Conservation (phyloP, 2,797 vertebrate species). For the Hyperoplus lanceolatus region DNA sequence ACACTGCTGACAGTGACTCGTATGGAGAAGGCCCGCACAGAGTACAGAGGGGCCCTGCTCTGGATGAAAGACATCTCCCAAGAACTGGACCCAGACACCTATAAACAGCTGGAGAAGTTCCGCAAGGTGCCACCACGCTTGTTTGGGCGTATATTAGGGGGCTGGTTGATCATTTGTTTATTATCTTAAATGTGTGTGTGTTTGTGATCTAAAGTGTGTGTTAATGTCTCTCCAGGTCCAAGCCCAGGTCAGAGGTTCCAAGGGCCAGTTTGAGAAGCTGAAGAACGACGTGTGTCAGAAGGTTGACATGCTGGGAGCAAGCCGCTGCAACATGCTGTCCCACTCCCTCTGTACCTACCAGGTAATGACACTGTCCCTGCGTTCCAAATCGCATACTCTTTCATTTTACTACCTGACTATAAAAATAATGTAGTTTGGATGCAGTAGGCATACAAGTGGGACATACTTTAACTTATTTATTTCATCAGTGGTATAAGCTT, state of each 20-base stretch:
- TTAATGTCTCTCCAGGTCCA: slow-evolving; percentile 81
- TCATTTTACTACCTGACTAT: too few species aligned
- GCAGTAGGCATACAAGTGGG: too few species aligned
- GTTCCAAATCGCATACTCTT: too few species aligned
- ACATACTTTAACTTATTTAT: too few species aligned
- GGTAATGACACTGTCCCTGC: slow-evolving; percentile 53
- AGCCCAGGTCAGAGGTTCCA: slow-evolving; percentile 87
- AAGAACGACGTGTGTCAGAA: slow-evolving; percentile 91
- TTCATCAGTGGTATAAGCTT: neutral
- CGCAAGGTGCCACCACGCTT: slow-evolving; percentile 81
- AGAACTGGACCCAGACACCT: slow-evolving; percentile 90
- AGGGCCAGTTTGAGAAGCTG: slow-evolving; percentile 89
- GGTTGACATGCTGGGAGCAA: slow-evolving; percentile 89
- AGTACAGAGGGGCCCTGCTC: slow-evolving; percentile 89
- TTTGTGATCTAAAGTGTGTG: neutral
- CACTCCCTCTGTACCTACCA: slow-evolving; percentile 88
- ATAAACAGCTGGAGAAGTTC: slow-evolving; percentile 92
- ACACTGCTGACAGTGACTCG: slow-evolving; percentile 87
- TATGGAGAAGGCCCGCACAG: slow-evolving; percentile 89
- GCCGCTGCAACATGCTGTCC: slow-evolving; percentile 89
- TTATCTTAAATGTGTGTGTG: fast-evolving
- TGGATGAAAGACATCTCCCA: slow-evolving; percentile 92
- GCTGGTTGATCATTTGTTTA: too few species aligned
- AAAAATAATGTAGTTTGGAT: too few species aligned
- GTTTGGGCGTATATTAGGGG: neutral